Evolutionary conservation across 2,797 vertebrate genomes (phyloP).

Genomic region (Sebastes minor): DNA sequence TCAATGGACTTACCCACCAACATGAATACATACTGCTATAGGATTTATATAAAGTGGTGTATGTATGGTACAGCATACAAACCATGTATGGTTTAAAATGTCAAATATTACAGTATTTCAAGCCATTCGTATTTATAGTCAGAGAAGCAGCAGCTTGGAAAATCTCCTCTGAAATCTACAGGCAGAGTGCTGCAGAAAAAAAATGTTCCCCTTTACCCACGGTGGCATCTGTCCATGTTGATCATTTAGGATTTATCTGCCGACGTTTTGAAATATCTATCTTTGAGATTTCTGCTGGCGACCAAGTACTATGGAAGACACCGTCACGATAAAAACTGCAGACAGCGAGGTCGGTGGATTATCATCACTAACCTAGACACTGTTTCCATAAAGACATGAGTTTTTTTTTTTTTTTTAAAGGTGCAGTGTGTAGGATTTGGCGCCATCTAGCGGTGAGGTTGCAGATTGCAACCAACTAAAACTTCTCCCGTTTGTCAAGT

Average conservation of each 20-base stretch:
- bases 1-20: background rate
- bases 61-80: background rate
- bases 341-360: background rate
- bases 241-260: background rate
- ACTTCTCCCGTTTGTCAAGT: background rate
- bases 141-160: background rate
- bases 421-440: background rate
- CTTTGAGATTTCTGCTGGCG: background rate
- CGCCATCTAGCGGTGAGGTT: background rate
- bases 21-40: background rate
- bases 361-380: background rate
- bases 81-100: conserved; percentile 8
- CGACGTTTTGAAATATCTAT: background rate
- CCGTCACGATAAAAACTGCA: background rate
- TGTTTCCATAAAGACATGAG: background rate
- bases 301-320: background rate
- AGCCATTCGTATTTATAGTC: background rate
- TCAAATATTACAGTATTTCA: background rate
- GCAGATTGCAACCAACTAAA: background rate
- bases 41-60: background rate
- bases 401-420: background rate
- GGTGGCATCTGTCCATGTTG: background rate
- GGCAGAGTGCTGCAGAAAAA: background rate
- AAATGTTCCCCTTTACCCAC: background rate
- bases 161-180: background rate